Evolutionary conservation across 2,888 invertebrate genomes (phyloP).

Genomic region (Drosophila prostipennis): DNA sequence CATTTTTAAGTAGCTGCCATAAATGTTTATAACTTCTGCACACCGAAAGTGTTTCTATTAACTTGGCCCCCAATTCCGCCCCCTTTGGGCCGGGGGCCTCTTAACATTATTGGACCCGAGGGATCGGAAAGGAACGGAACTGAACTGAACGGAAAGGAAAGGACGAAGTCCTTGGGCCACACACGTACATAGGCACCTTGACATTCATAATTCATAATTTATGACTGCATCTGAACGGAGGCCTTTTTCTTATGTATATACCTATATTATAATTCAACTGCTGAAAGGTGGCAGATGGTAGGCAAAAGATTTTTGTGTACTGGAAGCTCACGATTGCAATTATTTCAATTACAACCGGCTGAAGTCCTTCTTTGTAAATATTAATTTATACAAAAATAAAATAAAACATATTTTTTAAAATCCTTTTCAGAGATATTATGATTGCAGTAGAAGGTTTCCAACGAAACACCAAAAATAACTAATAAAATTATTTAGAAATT

Average conservation of each 20-base stretch:
- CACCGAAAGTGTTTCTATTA: constrained; percentile 67
- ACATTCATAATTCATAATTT: constrained; percentile 73
- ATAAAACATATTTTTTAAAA: no score
- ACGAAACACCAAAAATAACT: not conserved
- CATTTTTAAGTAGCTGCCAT: constrained; percentile 80
- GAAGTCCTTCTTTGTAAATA: not conserved
- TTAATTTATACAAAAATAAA: not conserved
- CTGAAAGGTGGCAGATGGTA: constrained; percentile 28
- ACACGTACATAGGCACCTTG: constrained; percentile 63
- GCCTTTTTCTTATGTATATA: constrained; percentile 6
- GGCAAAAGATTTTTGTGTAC: constrained; percentile 41
- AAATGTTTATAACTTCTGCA: constrained; percentile 76
- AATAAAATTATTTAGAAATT: not conserved
- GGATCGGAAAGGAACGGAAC: constrained; percentile 33
- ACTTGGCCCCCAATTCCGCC: constrained; percentile 46
- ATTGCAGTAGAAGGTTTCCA: no score
- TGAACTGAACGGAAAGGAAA: not conserved
- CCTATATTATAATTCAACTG: constrained; percentile 23
- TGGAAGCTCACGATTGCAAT: constrained; percentile 53
- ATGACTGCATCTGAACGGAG: constrained; percentile 58
- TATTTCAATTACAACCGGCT: constrained; percentile 43
- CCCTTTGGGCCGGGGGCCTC: constrained; percentile 37
- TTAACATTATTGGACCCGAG: constrained; percentile 71
- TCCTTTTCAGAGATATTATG: no score
- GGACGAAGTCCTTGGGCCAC: constrained; percentile 18